phyloP scores from a whole-genome alignment of 2,888 invertebrate genomes.

The Subacronicta megacephala region DNA sequence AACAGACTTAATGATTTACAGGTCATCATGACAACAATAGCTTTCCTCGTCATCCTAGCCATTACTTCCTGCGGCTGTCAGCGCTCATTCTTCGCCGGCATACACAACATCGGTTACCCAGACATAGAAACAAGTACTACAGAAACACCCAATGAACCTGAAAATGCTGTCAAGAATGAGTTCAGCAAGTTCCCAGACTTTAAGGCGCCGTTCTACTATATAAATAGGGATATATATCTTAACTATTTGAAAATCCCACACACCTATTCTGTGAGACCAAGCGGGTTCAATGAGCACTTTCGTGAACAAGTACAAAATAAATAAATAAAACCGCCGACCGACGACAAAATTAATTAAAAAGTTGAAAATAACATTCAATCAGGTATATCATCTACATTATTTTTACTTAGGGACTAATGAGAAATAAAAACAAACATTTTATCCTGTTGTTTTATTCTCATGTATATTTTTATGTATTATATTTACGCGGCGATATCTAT shows the following conservation, averaged over 20 bases:
- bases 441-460: too few species aligned
- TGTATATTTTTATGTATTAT: too few species aligned
- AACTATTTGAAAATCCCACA: conserved; percentile 33
- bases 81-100: conserved; percentile 59
- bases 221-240: conserved; percentile 52
- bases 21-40: conserved; percentile 36
- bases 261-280: conserved; percentile 40
- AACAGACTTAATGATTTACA: conserved; percentile 7
- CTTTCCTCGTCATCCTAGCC: conserved; percentile 39
- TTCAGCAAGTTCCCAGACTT: conserved; percentile 85
- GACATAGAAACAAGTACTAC: conserved; percentile 32
- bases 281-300: conserved; percentile 40
- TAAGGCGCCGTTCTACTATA: neutral
- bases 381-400: too few species aligned
- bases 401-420: too few species aligned
- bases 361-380: too few species aligned
- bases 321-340: too few species aligned
- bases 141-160: neutral
- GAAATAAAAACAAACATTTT: too few species aligned
- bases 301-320: conserved; percentile 1
- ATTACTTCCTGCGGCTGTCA: conserved; percentile 45
- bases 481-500: too few species aligned
- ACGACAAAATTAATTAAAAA: too few species aligned
- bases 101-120: conserved; percentile 54
- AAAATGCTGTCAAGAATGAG: conserved; percentile 22